These are phyloP conservation scores for Hirundichthys speculiger DNA, from an alignment of 2,113 vertebrate genomes.

Conservation along the genomic window DNA sequence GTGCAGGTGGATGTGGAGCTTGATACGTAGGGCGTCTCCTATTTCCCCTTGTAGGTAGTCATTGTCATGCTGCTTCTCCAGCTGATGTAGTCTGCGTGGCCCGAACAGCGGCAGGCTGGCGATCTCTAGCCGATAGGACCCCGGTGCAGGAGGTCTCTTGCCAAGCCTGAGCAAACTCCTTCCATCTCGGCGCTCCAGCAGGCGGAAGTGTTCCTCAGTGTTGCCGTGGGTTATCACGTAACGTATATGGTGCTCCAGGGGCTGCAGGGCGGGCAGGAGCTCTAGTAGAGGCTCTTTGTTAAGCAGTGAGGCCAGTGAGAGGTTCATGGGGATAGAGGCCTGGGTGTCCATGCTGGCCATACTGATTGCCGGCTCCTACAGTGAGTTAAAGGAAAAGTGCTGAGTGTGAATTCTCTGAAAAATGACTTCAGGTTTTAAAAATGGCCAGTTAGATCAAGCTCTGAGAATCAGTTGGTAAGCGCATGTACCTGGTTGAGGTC, in stretches of 20 bases:
- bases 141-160: slow-evolving; percentile 76
- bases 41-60: slow-evolving; percentile 87
- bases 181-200: slow-evolving; percentile 84
- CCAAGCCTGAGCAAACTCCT: slow-evolving; percentile 87
- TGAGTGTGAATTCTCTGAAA: not conserved
- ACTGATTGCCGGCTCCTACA: slow-evolving; percentile 78
- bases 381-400: not conserved
- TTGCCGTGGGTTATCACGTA: slow-evolving; percentile 89
- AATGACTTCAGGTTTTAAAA: not conserved
- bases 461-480: too few species aligned
- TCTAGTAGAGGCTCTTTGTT: slow-evolving; percentile 88
- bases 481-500: slow-evolving; percentile 71
- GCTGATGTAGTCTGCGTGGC: slow-evolving; percentile 81
- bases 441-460: too few species aligned
- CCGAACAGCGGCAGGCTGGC: slow-evolving; percentile 85
- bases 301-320: slow-evolving; percentile 84
- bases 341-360: slow-evolving; percentile 90
- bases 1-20: slow-evolving; percentile 89
- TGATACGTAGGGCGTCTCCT: slow-evolving; percentile 88
- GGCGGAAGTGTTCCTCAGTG: slow-evolving; percentile 83
- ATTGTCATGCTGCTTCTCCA: slow-evolving; percentile 85
- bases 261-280: slow-evolving; percentile 86
- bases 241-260: slow-evolving; percentile 83
- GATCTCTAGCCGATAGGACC: slow-evolving; percentile 88
- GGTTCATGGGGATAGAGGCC: slow-evolving; percentile 82